Base-by-base conservation (phyloP, 2,113 vertebrate species). In the Amazona guildingii region DNA sequence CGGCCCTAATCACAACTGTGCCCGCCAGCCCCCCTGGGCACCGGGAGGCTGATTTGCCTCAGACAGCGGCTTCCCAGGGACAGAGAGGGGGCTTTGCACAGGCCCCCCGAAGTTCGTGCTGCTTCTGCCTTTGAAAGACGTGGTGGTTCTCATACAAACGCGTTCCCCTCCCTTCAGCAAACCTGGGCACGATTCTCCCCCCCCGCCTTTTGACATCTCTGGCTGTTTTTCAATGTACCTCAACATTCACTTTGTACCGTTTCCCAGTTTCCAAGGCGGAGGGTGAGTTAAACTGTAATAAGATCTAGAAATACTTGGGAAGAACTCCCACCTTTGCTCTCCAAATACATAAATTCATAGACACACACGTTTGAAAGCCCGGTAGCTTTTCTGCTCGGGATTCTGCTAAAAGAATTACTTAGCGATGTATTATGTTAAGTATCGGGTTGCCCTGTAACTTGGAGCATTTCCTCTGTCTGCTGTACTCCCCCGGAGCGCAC, bases 381-480 rank as follows among this genome's bases (percentile, higher is more conserved):
- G 23, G 90, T 84, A 93, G 92, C 75, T 90, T 94, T 92, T 82
- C 93, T 81, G 79, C 83, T 76, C 2, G 49, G 35, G 51, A 77
- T 81, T 83, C 75, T 93, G 94, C 88, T 92, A 61, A 43, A 88
- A 93, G 75, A 95, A 86, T 92, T 43, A 74, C 68, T 83, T 51
- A 18, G 82, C 35, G 7, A 5, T 25, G 78, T 25, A 17, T 86
- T 90, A 79, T 7, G 62, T 51, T 7, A 44, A 39, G 93, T 86
- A 90, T 96, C 92, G 59, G 82, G 62, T 96, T 96, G 94, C 94
- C 39, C 85, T 74, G 85, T 43, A 43, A 78, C 63, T 81, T 33
- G 67, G 72, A 90, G 46, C 6, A 11, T 93, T 94, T 86, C 92
- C 82, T 96, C 96, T 93, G 93, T 67, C 93, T 90, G 43, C 59